phyloP scores from a whole-genome alignment of 2,113 vertebrate species.

The Aptenodytes forsteri region DNA sequence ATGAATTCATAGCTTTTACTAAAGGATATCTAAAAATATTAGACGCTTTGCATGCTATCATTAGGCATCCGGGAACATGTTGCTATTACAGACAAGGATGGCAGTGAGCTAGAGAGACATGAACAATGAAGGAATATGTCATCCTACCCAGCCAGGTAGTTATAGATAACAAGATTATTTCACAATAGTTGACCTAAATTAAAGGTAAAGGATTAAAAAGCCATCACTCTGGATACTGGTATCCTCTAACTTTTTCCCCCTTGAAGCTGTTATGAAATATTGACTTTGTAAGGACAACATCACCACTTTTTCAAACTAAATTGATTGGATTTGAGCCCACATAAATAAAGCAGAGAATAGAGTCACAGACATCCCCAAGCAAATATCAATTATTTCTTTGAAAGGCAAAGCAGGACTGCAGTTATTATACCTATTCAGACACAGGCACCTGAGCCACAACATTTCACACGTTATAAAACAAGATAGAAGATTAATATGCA shows the following conservation, averaged over 20 bases:
- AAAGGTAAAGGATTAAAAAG: not conserved
- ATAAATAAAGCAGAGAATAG: not conserved
- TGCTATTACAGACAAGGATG: not conserved
- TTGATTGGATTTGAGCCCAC: not conserved
- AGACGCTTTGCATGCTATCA: not conserved
- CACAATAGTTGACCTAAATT: not conserved
- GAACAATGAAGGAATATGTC: not conserved
- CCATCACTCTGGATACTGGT: not conserved
- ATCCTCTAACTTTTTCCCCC: not conserved
- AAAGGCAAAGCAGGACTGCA: not conserved
- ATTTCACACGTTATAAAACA: not conserved
- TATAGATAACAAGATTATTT: not conserved
- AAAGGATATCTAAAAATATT: not conserved
- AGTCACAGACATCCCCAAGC: not conserved
- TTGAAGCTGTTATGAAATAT: not conserved
- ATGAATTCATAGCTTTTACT: conserved; percentile 37
- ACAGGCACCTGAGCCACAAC: not conserved
- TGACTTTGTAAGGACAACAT: not conserved
- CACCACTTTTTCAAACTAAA: not conserved
- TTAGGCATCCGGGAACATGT: not conserved
- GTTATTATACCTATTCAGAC: not conserved
- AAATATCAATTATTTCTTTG: conserved; percentile 5
- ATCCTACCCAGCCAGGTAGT: not conserved
- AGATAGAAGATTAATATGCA: not conserved
- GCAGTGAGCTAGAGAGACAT: not conserved